Evolutionary conservation across 2,888 invertebrate species (phyloP).

Genomic region (Dorcus parallelipipedus): DNA sequence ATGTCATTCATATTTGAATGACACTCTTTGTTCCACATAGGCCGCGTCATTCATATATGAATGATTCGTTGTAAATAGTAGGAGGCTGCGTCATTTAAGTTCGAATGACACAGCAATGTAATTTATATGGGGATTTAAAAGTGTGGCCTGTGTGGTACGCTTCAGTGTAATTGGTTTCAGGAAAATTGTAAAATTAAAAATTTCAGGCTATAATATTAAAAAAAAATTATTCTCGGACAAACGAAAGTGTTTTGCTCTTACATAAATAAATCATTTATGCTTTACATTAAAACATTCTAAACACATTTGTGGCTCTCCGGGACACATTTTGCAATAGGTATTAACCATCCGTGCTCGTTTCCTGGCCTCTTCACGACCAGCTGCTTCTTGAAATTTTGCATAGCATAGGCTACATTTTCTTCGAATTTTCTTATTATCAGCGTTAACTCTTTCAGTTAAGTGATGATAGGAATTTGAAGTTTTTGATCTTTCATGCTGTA

Average conservation of each 20-base stretch:
- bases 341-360: constrained; percentile 21
- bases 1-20: constrained; percentile 4
- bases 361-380: constrained; percentile 20
- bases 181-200: no score
- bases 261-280: constrained; percentile 21
- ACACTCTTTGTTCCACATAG: not conserved
- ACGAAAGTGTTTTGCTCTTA: constrained; percentile 14
- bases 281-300: constrained; percentile 21
- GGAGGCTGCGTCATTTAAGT: not conserved
- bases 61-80: not conserved
- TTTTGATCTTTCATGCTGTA: not conserved
- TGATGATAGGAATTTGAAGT: not conserved
- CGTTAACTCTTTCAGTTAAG: constrained; percentile 12
- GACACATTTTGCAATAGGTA: constrained; percentile 24
- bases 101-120: not conserved
- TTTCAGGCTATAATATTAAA: no score
- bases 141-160: not conserved
- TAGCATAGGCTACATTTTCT: constrained; percentile 24
- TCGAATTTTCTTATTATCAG: constrained; percentile 21
- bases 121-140: not conserved
- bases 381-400: constrained; percentile 19
- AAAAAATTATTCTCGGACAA: not conserved
- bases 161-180: not conserved
- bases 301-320: constrained; percentile 22
- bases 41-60: constrained; percentile 2